Evolutionary conservation across 2,888 invertebrate genomes (phyloP).

Genomic region (Nomada hirtipes): DNA sequence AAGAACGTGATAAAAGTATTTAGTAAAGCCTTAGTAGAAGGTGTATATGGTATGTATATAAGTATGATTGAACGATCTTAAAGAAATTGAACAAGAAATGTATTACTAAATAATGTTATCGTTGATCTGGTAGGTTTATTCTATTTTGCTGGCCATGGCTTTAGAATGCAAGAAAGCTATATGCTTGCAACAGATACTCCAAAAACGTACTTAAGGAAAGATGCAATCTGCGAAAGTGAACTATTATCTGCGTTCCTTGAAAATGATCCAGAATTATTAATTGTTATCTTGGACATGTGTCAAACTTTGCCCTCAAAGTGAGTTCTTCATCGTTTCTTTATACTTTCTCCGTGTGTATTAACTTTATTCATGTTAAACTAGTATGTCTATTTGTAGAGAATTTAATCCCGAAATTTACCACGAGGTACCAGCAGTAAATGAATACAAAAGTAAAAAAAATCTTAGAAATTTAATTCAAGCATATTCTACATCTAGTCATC

Average conservation of each 20-base stretch:
- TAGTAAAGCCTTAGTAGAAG: conserved; percentile 73
- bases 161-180: conserved; percentile 80
- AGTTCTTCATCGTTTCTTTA: conserved; percentile 19
- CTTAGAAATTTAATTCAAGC: conserved; percentile 79
- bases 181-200: conserved; percentile 81
- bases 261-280: conserved; percentile 78
- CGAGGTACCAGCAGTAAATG: conserved; percentile 76
- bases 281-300: conserved; percentile 81
- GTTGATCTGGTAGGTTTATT: conserved; percentile 74
- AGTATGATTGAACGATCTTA: too few relatives aligned
- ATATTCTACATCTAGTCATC: conserved; percentile 80
- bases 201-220: conserved; percentile 70
- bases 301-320: conserved; percentile 80
- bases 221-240: conserved; percentile 80
- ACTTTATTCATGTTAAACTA: not conserved
- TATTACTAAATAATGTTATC: conserved; percentile 7
- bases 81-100: not conserved
- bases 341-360: not conserved
- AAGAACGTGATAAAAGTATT: conserved; percentile 78
- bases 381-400: conserved; percentile 67
- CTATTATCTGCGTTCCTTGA: conserved; percentile 74
- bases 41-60: conserved; percentile 77
- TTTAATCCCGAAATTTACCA: conserved; percentile 78
- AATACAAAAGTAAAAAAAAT: conserved; percentile 76
- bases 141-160: conserved; percentile 83